phyloP scores from a whole-genome alignment of 2,888 invertebrate species.

The Agonopterix heracliana region DNA sequence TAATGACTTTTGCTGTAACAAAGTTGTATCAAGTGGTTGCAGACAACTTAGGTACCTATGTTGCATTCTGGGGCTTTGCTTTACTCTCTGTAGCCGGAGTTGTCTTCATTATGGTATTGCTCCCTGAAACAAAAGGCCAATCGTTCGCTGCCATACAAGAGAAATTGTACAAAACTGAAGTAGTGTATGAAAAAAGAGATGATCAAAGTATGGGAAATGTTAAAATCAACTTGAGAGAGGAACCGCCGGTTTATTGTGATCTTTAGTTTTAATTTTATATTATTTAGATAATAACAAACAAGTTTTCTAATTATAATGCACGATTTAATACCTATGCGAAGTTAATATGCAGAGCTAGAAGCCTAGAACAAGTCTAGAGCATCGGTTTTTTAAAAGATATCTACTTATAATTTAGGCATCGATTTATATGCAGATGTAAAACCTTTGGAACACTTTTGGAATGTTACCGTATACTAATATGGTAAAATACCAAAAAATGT shows the following conservation, averaged over 20 bases:
- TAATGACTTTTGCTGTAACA: conserved; percentile 76
- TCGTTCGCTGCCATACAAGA: conserved; percentile 77
- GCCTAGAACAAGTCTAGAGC: no score
- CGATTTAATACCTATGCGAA: not conserved
- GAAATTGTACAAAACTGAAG: conserved; percentile 53
- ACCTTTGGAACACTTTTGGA: no score
- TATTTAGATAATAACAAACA: not conserved
- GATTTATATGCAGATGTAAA: no score
- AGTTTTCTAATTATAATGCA: not conserved
- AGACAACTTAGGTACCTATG: conserved; percentile 64
- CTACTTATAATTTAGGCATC: no score
- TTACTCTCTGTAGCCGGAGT: conserved; percentile 67
- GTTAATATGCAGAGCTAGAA: no score
- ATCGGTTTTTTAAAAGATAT: no score
- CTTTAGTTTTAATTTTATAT: not conserved
- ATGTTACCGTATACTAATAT: no score
- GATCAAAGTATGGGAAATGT: conserved; percentile 46
- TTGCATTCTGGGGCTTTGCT: conserved; percentile 76
- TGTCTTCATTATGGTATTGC: conserved; percentile 63
- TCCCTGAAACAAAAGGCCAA: conserved; percentile 79
- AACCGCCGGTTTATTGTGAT: conserved; percentile 1
- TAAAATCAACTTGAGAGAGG: conserved; percentile 38
- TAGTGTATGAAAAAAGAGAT: conserved; percentile 49
- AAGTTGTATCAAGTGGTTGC: conserved; percentile 75
- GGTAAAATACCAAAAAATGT: no score